Evolutionary conservation across 2,113 vertebrate genomes (phyloP).

Genomic region (Emydura subglobosa): DNA sequence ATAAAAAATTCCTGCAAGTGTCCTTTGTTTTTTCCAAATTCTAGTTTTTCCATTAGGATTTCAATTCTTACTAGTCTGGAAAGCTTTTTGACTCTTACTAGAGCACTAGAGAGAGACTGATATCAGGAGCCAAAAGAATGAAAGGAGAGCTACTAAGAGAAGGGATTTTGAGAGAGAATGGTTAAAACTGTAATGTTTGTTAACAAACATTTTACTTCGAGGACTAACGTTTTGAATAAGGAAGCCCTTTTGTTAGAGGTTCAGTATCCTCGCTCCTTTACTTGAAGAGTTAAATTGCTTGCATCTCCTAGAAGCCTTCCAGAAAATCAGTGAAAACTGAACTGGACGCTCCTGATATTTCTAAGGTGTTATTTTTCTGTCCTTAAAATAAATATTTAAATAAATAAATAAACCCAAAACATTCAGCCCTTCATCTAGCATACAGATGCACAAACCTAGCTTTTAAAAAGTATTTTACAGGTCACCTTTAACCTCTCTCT

Average conservation of each 20-base stretch:
- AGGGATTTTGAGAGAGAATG: background rate
- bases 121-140: background rate
- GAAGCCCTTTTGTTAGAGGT: background rate
- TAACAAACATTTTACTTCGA: background rate
- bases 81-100: background rate
- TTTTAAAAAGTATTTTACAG: background rate
- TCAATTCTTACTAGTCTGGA: background rate
- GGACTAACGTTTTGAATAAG: background rate
- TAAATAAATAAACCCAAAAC: no score
- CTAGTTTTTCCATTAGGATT: background rate
- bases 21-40: rapidly evolving
- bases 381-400: no score
- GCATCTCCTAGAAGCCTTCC: background rate
- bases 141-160: background rate
- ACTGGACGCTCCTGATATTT: background rate
- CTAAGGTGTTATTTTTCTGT: no score
- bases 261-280: rapidly evolving
- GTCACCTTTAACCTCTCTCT: background rate
- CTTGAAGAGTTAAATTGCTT: background rate
- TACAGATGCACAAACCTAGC: background rate
- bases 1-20: background rate
- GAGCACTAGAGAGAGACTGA: background rate
- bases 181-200: background rate
- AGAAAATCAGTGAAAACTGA: background rate
- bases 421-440: background rate